Base-by-base conservation (phyloP, 2,797 vertebrate genomes). In the Pantherophis alleghaniensis region DNA sequence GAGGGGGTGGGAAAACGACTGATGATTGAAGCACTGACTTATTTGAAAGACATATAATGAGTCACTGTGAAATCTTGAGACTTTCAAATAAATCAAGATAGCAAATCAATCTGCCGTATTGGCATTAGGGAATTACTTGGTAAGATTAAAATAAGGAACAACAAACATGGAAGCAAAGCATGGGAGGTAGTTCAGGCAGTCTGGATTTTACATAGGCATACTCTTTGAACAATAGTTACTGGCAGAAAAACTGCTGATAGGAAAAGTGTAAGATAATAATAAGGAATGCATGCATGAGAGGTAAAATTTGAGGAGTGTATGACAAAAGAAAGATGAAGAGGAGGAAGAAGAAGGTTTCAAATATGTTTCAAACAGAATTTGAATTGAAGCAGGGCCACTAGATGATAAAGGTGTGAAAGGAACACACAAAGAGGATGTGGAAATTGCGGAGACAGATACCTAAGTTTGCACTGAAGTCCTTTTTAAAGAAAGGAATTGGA, bases 1-100 rank as follows among this genome's bases (percentile, higher is more conserved):
- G 2, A 13, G 28, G n/a, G 5, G 11, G 11, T 1, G 4, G 24
- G 9, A 9, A 9, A 57, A 7, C 1, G 1, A 12, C 51, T n/a
- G 18, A 89, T 51, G 4, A 5, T 7, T 59, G 10, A 4, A 16
- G 3, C 88, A 12, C 20, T 51, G 63, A 79, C 18, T 56, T 37
- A 59, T 28, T 22, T 89, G 53, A 88, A 92, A 88, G 26, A n/a
- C 16, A 57, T 14, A 28, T 37, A 88, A 16, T 74, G 26, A 69
- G 13, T 32, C 69, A 37, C 63, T 74, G 61, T 51, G 86, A 88
- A 89, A 59, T 24, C 37, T 63, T 79, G 63, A 92, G 55, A 28
- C 18, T 51, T 87, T 32, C 47, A 66, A 53, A 59, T 63, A 66
- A 63, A 91, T 56, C 28, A 12, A 55, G 20, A 66, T 26, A 63